Conservation (phyloP, 1,140 invertebrate species). For the Pseudomyrmex gracilis region DNA sequence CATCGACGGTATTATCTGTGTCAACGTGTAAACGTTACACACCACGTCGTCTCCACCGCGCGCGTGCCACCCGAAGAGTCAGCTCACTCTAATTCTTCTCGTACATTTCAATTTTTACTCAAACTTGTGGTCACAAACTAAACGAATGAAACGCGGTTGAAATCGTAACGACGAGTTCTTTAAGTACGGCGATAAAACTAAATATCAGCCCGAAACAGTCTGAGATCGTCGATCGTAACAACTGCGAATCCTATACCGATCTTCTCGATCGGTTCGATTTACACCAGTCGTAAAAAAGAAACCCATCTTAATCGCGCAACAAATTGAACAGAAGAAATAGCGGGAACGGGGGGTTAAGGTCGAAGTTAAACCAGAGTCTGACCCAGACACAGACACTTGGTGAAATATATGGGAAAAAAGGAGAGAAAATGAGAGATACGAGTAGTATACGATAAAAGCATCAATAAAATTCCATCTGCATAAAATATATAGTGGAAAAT, state of each 20-base stretch:
- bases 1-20: slow-evolving; percentile 22
- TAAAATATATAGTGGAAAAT: neutral
- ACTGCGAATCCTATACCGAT: slow-evolving; percentile 5
- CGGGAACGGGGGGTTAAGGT: neutral
- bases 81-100: neutral
- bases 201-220: slow-evolving; percentile 12
- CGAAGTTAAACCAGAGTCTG: neutral
- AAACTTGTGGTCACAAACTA: neutral
- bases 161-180: neutral
- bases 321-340: slow-evolving; percentile 30
- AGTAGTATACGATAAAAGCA: neutral
- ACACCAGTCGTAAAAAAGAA: slow-evolving; percentile 24
- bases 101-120: neutral
- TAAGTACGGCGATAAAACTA: slow-evolving; percentile 5
- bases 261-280: slow-evolving; percentile 8
- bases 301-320: slow-evolving; percentile 36
- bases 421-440: neutral
- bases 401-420: neutral
- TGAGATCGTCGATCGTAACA: neutral
- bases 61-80: neutral
- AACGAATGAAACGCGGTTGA: neutral
- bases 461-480: neutral
- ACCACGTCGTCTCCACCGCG: neutral
- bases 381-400: neutral
- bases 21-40: slow-evolving; percentile 3